phyloP scores from a whole-genome alignment of 2,113 vertebrate genomes.

The Cisticola juncidis region DNA sequence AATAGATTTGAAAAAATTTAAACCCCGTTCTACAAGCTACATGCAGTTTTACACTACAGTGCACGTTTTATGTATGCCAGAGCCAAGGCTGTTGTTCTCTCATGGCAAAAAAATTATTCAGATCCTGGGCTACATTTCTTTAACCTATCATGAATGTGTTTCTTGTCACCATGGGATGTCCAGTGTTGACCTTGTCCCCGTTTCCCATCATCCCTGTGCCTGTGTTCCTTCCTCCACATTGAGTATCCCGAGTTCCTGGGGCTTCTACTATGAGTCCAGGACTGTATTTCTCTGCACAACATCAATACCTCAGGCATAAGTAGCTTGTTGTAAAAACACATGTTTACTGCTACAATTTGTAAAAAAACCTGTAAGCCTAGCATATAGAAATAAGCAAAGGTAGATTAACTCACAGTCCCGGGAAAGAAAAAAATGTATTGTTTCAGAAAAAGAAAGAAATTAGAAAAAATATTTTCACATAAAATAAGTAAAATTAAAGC shows the following conservation, averaged over 20 bases:
- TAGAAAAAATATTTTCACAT: background rate
- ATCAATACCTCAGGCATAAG: background rate
- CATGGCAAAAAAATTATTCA: background rate
- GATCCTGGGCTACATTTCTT: background rate
- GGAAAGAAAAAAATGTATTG: background rate
- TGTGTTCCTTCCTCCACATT: background rate
- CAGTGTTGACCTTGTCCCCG: background rate
- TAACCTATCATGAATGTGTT: background rate
- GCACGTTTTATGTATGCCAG: background rate
- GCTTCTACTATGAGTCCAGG: accelerated
- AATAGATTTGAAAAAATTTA: background rate
- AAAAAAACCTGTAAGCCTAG: background rate
- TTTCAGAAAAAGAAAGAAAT: background rate
- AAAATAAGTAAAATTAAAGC: background rate
- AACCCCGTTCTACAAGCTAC: background rate
- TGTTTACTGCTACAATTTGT: background rate
- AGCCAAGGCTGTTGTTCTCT: background rate
- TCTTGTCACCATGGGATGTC: accelerated
- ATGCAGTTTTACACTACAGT: background rate
- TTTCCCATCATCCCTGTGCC: background rate
- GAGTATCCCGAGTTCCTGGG: background rate
- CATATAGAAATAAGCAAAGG: background rate
- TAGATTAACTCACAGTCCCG: background rate
- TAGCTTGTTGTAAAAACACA: background rate
- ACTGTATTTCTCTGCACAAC: background rate